A percentile compares a stretch with the other conserved stretches of the same genome.
These are phyloP conservation scores for Leuciscus waleckii DNA, from an alignment of 2,797 vertebrate genomes.

Conservation along the genomic window DNA sequence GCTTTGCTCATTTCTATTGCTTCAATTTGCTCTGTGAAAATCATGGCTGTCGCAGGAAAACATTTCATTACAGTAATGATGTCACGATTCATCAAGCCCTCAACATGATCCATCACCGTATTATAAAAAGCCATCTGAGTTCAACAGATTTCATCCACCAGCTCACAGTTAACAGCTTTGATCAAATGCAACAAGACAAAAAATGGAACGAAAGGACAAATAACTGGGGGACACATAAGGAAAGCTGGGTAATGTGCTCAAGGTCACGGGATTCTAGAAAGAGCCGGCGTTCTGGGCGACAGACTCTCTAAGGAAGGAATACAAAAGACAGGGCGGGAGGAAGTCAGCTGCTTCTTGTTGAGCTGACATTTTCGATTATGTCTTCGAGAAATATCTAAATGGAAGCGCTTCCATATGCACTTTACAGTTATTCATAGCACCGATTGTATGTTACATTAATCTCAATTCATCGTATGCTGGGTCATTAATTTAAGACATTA, in stretches of 20 bases:
- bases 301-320: slow-evolving; percentile 39
- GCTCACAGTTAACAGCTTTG: slow-evolving; percentile 48
- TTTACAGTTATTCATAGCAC: slow-evolving; percentile 26
- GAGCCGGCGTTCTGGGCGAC: neutral
- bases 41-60: slow-evolving; percentile 51
- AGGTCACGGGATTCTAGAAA: slow-evolving; percentile 50
- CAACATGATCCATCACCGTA: slow-evolving; percentile 38
- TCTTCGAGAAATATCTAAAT: slow-evolving; percentile 20
- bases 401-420: neutral
- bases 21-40: slow-evolving; percentile 51
- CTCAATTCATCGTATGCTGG: slow-evolving; percentile 28
- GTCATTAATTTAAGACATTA: slow-evolving; percentile 45
- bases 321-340: slow-evolving; percentile 42
- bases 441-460: slow-evolving; percentile 31
- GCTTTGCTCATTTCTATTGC: slow-evolving; percentile 52
- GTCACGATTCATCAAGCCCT: slow-evolving; percentile 52
- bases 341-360: slow-evolving; percentile 47
- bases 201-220: slow-evolving; percentile 36
- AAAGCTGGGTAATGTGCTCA: slow-evolving; percentile 52
- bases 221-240: slow-evolving; percentile 29
- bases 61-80: slow-evolving; percentile 54
- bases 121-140: slow-evolving; percentile 55
- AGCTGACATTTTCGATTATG: slow-evolving; percentile 45
- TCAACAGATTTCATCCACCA: slow-evolving; percentile 50
- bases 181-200: slow-evolving; percentile 47